A percentile compares a stretch with the other conserved stretches of the same genome.
These are phyloP conservation scores for Thymelicus acteon DNA, from an alignment of 2,888 invertebrate genomes.

Conservation along the genomic window DNA sequence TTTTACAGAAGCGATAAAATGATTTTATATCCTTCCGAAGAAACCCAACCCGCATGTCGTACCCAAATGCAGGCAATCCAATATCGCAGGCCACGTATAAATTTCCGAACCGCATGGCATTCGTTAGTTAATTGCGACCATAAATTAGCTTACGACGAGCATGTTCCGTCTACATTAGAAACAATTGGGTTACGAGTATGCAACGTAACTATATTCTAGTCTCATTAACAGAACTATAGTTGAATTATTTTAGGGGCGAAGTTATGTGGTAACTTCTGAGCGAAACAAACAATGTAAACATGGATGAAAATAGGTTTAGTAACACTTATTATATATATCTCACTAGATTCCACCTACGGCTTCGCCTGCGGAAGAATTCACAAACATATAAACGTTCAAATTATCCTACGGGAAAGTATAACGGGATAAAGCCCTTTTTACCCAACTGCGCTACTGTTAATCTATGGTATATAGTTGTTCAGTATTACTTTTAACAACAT, in stretches of 20 bases:
- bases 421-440: too few species aligned
- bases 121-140: constrained; percentile 24
- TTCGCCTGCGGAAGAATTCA: too few species aligned
- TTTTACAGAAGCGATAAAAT: neutral
- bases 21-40: neutral
- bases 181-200: neutral
- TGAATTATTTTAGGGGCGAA: neutral
- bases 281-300: too few species aligned
- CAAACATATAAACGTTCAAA: too few species aligned
- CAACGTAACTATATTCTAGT: neutral
- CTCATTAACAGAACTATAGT: neutral
- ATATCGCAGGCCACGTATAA: constrained; percentile 9
- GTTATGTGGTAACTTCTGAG: constrained; percentile 4
- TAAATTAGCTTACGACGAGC: constrained; percentile 13
- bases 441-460: too few species aligned
- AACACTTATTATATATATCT: too few species aligned
- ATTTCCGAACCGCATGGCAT: constrained; percentile 14
- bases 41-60: constrained; percentile 1
- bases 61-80: constrained; percentile 12
- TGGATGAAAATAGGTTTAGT: too few species aligned
- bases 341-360: too few species aligned
- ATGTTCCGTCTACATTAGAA: constrained; percentile 7
- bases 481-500: too few species aligned
- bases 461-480: too few species aligned
- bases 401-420: too few species aligned